Evolutionary conservation across 2,888 invertebrate genomes (phyloP), one percentile per base, ranked within the genome.

Genomic region (Drosophila meridionalis): DNA sequence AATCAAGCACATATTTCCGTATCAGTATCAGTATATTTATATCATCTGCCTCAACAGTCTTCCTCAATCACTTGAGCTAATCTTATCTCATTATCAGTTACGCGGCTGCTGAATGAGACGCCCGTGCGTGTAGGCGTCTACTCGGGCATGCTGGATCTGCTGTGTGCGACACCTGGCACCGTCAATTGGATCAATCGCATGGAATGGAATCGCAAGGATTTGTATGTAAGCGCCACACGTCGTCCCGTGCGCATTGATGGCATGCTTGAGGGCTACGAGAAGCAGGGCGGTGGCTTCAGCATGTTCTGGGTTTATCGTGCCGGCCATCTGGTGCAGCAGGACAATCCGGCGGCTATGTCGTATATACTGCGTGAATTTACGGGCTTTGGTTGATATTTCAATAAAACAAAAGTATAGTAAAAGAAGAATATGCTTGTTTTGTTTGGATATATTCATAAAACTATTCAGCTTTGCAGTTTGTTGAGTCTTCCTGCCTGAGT

Each of bases 91-190:
- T 73, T 64, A 32, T 6, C 93, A 95, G 97, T 97, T 83, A 96
- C 96, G 85, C 92, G 93, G 59, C 92, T 97, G n/a, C 92, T 97
- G 38, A 95, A 96, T 75, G 94, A 95, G 83, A 96, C 96, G 0
- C 93, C 94, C 53, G 92, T 97, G 42, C 94, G 95, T 43, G 94
- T 97, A 2, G 94, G 94, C 48, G 95, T 97, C 36, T 96, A 96
- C 89, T 96, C 95, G 78, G 97, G 97, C 30, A 97, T 97, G 87
- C 93, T 98, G 76, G 98, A 98, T 92, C 94, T 98, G 26, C 97
- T 98, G 85, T 97, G 97, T 73, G 95, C 96, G 86, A 97, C 97
- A 14, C 95, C 96, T 74, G 97, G 97, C 95, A 94, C 93, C 69
- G 94, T 96, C 42, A 93, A 94, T 48, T 98, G 97, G 97, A 95